phyloP scores from a whole-genome alignment of 2,113 vertebrate species.

The Sphyrna mokarran region DNA sequence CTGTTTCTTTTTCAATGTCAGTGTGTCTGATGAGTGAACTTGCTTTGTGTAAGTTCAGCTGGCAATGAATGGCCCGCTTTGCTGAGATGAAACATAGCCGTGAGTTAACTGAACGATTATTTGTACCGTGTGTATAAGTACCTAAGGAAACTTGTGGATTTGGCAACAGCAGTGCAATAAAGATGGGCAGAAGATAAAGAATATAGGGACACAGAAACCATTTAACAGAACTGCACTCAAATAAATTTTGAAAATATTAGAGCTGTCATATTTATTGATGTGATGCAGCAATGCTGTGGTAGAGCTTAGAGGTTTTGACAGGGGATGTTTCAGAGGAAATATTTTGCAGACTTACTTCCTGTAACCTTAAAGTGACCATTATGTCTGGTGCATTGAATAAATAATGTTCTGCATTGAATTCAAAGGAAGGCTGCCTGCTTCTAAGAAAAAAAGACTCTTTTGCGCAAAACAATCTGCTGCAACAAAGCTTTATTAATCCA shows the following conservation, averaged over 20 bases:
- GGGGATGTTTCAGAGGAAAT: slow-evolving; percentile 36
- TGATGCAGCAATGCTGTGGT: slow-evolving; percentile 36
- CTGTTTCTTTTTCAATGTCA: neutral
- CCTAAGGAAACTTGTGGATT: slow-evolving; percentile 18
- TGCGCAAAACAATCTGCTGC: neutral
- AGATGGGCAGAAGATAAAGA: slow-evolving; percentile 21
- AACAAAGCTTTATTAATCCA: neutral
- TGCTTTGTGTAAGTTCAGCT: neutral
- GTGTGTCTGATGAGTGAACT: neutral
- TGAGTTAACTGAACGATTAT: slow-evolving; percentile 5
- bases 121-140: neutral
- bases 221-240: slow-evolving; percentile 20
- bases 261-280: slow-evolving; percentile 36
- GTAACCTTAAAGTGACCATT: slow-evolving; percentile 35
- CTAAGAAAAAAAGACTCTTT: slow-evolving; percentile 4
- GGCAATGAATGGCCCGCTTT: neutral
- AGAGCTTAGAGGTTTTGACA: slow-evolving; percentile 36
- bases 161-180: slow-evolving; percentile 31
- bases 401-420: slow-evolving; percentile 32
- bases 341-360: slow-evolving; percentile 37
- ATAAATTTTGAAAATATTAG: slow-evolving; percentile 35
- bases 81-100: neutral
- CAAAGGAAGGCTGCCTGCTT: neutral
- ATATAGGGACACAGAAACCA: slow-evolving; percentile 16
- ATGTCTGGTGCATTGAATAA: slow-evolving; percentile 36